phyloP scores from a whole-genome alignment of 2,888 invertebrate genomes.

The Ormyrus labotus region DNA sequence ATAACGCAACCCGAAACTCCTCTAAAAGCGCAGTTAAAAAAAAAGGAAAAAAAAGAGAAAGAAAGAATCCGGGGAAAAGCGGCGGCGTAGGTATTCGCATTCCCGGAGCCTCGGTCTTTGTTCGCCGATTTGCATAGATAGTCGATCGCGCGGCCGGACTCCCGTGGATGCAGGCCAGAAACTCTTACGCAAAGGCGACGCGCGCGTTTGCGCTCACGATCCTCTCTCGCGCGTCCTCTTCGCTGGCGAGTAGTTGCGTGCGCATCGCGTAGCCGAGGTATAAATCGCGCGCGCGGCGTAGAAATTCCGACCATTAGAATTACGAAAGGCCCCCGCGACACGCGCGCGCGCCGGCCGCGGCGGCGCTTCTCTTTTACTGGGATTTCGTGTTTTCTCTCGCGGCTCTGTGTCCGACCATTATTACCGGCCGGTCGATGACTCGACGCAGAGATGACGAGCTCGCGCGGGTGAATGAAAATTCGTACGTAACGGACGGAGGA shows the following conservation, averaged over 20 bases:
- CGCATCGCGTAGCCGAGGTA: not conserved
- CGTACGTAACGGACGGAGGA: too few species aligned
- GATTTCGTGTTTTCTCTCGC: too few species aligned
- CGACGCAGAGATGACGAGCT: too few species aligned
- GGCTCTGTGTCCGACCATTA: too few species aligned
- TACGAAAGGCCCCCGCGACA: not conserved
- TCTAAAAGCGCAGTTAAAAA: too few species aligned
- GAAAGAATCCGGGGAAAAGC: not conserved
- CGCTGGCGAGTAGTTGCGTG: too few species aligned
- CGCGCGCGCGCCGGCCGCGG: not conserved
- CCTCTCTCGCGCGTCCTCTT: not conserved
- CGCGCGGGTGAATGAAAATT: too few species aligned
- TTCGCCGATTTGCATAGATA: conserved; percentile 29
- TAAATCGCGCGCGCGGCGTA: not conserved
- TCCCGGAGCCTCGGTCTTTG: not conserved
- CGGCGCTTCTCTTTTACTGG: too few species aligned
- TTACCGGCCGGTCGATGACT: too few species aligned
- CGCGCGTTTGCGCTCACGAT: not conserved
- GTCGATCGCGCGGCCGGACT: conserved; percentile 18
- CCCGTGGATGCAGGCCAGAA: conserved; percentile 25
- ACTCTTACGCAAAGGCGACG: conserved; percentile 4
- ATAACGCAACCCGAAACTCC: too few species aligned
- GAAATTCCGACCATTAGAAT: conserved; percentile 23
- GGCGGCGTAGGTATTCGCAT: not conserved
- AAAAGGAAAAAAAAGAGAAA: not conserved